These are phyloP conservation scores for Gymnobelideus leadbeateri DNA, from an alignment of 2,113 vertebrate genomes.

Conservation along the genomic window DNA sequence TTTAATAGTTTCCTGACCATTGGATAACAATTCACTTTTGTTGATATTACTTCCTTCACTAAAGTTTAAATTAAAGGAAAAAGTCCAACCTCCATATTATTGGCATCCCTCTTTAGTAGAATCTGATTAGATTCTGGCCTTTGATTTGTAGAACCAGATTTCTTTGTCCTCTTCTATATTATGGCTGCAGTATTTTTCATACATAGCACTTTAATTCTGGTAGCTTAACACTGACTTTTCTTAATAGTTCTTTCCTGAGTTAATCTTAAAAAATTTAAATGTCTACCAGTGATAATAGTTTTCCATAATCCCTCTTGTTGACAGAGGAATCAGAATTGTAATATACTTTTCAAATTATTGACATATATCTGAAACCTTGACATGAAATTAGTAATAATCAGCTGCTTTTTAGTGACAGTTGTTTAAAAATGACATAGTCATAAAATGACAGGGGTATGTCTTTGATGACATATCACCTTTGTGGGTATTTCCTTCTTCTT, in stretches of 20 bases:
- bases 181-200: neutral
- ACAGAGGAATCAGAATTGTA: conserved; percentile 63
- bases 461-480: neutral
- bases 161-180: neutral
- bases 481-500: neutral
- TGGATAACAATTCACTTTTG: neutral
- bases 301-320: conserved; percentile 8
- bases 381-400: conserved; percentile 47
- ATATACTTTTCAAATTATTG: conserved; percentile 45
- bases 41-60: neutral
- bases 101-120: neutral
- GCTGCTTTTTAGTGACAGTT: conserved; percentile 57
- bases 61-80: neutral
- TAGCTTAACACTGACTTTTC: neutral
- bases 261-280: conserved; percentile 44
- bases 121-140: neutral
- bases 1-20: neutral
- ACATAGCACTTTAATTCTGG: neutral
- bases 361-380: neutral
- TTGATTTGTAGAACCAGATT: neutral
- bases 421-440: conserved; percentile 41
- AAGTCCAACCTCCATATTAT: neutral
- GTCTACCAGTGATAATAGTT: conserved; percentile 25
- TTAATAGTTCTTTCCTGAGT: conserved; percentile 15
- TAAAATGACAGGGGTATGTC: conserved; percentile 58